Conservation (phyloP, 2,797 vertebrate genomes). For the Cryptoprocta ferox region DNA sequence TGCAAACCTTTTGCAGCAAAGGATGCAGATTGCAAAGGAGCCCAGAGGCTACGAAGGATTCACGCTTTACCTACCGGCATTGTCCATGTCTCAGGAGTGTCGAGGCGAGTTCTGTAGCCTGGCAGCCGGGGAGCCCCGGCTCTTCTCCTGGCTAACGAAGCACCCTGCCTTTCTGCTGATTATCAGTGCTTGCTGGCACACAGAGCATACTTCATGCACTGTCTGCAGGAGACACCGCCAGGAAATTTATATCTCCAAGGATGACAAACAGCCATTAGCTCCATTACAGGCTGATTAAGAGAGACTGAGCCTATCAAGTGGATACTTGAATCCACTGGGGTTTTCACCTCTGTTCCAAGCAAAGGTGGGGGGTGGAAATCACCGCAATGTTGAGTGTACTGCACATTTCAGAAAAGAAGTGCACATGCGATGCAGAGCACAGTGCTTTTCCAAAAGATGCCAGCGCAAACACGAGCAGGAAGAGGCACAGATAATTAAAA, state of each 20-base stretch:
- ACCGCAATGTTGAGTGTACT: conserved; percentile 72
- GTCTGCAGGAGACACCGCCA: conserved; percentile 89
- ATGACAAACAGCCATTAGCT: conserved; percentile 93
- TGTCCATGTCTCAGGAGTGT: conserved; percentile 92
- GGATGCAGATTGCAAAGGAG: conserved; percentile 65
- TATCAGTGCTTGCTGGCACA: conserved; percentile 87
- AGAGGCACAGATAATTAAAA: conserved; percentile 48
- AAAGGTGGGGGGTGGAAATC: conserved; percentile 74
- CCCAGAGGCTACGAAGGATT: conserved; percentile 65
- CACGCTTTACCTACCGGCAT: conserved; percentile 91
- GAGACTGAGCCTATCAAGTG: conserved; percentile 88
- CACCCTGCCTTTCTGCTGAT: conserved; percentile 86
- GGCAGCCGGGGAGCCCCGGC: conserved; percentile 85
- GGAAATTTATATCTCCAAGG: conserved; percentile 91
- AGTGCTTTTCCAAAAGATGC: conserved; percentile 64
- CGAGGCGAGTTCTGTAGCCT: conserved; percentile 86
- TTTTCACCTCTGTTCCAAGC: conserved; percentile 86
- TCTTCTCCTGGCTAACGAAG: conserved; percentile 82
- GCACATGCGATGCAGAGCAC: conserved; percentile 58
- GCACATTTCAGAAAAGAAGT: conserved; percentile 76
- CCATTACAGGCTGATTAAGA: conserved; percentile 91
- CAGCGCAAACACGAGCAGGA: conserved; percentile 66
- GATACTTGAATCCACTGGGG: conserved; percentile 86
- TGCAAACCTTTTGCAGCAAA: conserved; percentile 76
- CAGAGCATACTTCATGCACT: conserved; percentile 86